Base-by-base conservation (phyloP, 2,797 vertebrate species). In the Philypnodon macrostomus region DNA sequence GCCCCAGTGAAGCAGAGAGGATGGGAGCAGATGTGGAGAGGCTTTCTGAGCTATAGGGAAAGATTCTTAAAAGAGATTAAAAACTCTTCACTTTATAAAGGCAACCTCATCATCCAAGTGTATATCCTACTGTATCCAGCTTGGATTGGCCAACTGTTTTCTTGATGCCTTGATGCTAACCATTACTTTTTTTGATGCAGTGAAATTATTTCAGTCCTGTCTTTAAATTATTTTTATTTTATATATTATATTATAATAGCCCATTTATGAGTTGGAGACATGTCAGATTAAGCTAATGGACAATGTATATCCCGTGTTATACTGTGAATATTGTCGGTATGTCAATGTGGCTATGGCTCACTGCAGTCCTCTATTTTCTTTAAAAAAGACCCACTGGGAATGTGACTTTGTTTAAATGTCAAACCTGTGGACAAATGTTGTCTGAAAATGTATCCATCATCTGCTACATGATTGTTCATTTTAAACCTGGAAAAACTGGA, bases 1-100 rank as follows among this genome's bases (percentile, higher is more conserved):
- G 89, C 87, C 89, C 87, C 87, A 88, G 65, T 89, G 89, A 88
- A 90, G 88, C 89, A 88, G 77, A 87, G 85, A 85, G 63, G 77
- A 86, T 86, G 74, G 81, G 74, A 79, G 81, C 61, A 70, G 80
- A 79, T 31, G n/a, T n/a, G 68, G 66, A 81, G 74, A 83, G 73
- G 77, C 63, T 83, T 79, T 71, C 70, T 67, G 65, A 57, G 82
- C 87, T 80, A 68, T 54, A 73, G 83, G 86, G 81, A 77, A 71
- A 80, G 74, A 76, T 84, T 77, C 77, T 75, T 63, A 75, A 78
- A 80, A 67, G 62, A 80, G 70, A 82, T 87, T 81, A 82, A 83
- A 85, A 84, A 70, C 77, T 79, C 75, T 75, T 75, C 69, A 57
- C 62, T 75, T 76, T 62, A n/a, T 53, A 75, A 75, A 70, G 41